A percentile compares a stretch with the other conserved stretches of the same genome.
Conservation (phyloP, 2,113 vertebrate genomes). For the Argyrosomus japonicus region DNA sequence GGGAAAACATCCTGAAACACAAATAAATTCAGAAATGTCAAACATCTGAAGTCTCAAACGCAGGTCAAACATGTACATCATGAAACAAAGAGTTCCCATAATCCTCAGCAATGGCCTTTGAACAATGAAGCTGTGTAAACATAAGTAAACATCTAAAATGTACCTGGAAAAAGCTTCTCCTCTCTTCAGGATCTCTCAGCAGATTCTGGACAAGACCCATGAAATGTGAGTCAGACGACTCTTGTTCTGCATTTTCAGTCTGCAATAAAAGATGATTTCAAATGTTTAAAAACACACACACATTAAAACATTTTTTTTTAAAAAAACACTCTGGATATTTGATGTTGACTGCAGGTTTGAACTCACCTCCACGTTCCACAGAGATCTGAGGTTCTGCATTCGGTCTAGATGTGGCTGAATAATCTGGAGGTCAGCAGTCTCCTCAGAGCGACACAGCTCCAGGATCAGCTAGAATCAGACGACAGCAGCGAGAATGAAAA, state of each 20-base stretch:
- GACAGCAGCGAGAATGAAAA: not conserved
- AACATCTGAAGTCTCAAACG: not conserved
- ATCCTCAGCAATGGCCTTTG: not conserved
- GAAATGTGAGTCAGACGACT: slow-evolving; percentile 73
- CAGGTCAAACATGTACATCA: not conserved
- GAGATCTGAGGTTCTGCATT: slow-evolving; percentile 72
- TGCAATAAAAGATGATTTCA: slow-evolving; percentile 36
- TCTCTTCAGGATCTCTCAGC: slow-evolving; percentile 75
- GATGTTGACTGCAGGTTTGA: not conserved
- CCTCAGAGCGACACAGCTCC: slow-evolving; percentile 78
- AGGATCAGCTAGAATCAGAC: slow-evolving; percentile 76
- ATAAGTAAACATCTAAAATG: not conserved
- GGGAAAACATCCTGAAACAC: slow-evolving; percentile 82
- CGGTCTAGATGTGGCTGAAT: slow-evolving; percentile 81
- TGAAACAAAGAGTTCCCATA: not conserved
- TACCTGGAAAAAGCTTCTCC: slow-evolving; percentile 79
- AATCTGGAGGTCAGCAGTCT: slow-evolving; percentile 62
- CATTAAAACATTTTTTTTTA: no score
- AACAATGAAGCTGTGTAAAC: not conserved
- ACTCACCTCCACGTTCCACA: slow-evolving; percentile 71
- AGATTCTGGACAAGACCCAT: slow-evolving; percentile 75
- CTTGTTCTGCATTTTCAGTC: slow-evolving; percentile 56
- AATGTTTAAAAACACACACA: not conserved
- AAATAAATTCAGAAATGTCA: not conserved
- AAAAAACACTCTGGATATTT: not conserved